Evolutionary conservation across 2,888 invertebrate genomes (phyloP).

Genomic region (Charanyca ferruginea): DNA sequence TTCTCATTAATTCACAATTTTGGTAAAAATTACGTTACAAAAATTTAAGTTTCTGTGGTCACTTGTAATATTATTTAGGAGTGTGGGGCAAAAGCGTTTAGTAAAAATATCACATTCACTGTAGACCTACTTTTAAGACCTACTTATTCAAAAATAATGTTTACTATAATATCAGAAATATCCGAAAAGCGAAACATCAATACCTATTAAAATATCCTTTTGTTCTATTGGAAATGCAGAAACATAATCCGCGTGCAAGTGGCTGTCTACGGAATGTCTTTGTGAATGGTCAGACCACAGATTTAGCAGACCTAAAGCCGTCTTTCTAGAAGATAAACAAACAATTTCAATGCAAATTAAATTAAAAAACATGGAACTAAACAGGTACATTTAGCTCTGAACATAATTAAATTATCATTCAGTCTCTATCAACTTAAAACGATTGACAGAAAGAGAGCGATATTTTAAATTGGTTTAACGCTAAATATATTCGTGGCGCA

Average conservation of each 20-base stretch:
- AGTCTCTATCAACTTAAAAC: not conserved
- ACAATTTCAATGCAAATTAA: constrained; percentile 11
- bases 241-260: constrained; percentile 67
- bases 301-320: constrained; percentile 40
- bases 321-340: not conserved
- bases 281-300: constrained; percentile 49
- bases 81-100: constrained; percentile 27
- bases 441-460: not conserved
- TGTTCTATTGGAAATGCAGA: constrained; percentile 70
- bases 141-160: too few species aligned
- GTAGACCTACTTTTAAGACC: too few species aligned
- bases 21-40: not conserved
- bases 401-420: not conserved
- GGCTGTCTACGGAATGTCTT: constrained; percentile 62
- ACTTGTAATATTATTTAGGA: too few species aligned
- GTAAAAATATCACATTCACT: constrained; percentile 29
- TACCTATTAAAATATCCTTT: constrained; percentile 65
- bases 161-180: constrained; percentile 45
- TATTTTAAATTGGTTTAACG: not conserved
- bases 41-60: not conserved
- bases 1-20: not conserved
- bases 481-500: not conserved
- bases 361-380: too few species aligned
- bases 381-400: too few species aligned
- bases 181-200: constrained; percentile 53